Base-by-base conservation (phyloP, 2,797 vertebrate genomes). In the Brachymystax lenok region DNA sequence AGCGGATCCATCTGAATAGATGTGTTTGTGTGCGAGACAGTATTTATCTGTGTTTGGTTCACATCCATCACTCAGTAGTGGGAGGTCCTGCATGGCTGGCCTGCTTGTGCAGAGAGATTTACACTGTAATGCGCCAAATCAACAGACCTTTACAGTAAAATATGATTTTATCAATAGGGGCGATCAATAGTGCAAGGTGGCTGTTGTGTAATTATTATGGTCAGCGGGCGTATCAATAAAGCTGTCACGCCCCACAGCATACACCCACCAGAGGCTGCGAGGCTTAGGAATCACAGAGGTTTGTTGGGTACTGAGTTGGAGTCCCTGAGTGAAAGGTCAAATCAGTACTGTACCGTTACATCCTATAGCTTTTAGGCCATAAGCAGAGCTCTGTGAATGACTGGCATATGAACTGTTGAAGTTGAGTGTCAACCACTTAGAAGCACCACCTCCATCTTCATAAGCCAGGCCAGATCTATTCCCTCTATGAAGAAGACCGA, bases 151-250 rank as follows among this genome's bases (percentile, higher is more conserved):
- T 93, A 91, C 90, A 90, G 89, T 93, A 94, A 94, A 95, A 94
- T 94, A 94, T 94, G 90, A 94, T 91, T 93, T 92, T 90, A 94
- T 95, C 95, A 94, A 94, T 95, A 94, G 82, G 81, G 75, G 79
- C 86, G 88, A 94, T 95, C 93, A 89, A 94, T 95, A 94, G 88
- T 90, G 89, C 91, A 93, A 90, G 90, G 85, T 83, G 85, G 86
- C 83, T 71, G 79, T 88, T 85, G 90, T 91, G 90, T 94, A 93
- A 95, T 94, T 94, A 94, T 94, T 92, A 92, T 83, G 87, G 33
- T 89, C 85, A 89, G 40, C 40, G 40, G 89, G 89, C 81, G 80
- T 94, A 92, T 95, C 93, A 94, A 94, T 94, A 93, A 93, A 94
- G 80, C 90, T 92, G 92, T 93, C 90, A 88, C 66, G 40, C 83